phyloP scores from a whole-genome alignment of 2,888 invertebrate species.

The Pandemis heparana region DNA sequence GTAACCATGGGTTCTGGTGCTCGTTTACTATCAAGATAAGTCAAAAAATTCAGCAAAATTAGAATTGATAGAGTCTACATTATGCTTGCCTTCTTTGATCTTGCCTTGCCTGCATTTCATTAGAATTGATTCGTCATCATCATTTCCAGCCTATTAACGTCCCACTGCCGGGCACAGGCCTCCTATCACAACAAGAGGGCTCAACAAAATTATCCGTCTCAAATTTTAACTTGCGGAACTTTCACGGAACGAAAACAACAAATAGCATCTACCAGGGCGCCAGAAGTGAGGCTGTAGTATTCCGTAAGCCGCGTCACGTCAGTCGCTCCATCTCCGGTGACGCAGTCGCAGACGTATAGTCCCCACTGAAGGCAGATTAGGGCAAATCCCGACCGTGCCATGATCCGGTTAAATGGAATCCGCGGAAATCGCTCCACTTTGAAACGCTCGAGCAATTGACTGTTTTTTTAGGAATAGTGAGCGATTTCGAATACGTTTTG shows the following conservation, averaged over 20 bases:
- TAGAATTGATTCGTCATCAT: too few relatives aligned
- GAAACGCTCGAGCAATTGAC: constrained; percentile 32
- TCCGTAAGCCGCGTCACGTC: constrained; percentile 22
- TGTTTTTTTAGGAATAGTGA: constrained; percentile 22
- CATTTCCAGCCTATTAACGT: too few relatives aligned
- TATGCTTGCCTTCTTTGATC: too few relatives aligned
- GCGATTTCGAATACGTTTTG: neutral
- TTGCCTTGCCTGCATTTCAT: too few relatives aligned
- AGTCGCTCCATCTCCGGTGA: constrained; percentile 6
- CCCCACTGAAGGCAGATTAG: constrained; percentile 47
- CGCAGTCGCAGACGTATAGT: constrained; percentile 42
- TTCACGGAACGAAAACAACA: neutral
- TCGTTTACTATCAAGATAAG: too few relatives aligned
- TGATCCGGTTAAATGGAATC: constrained; percentile 48
- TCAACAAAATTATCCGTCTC: too few relatives aligned
- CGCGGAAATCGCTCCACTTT: constrained; percentile 36
- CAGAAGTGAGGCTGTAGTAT: constrained; percentile 26
- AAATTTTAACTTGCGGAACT: too few relatives aligned
- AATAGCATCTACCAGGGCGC: constrained; percentile 25
- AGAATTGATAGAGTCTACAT: too few relatives aligned
- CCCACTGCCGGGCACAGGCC: too few relatives aligned
- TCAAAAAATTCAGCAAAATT: too few relatives aligned
- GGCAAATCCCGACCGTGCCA: constrained; percentile 45
- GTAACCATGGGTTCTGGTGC: too few relatives aligned
- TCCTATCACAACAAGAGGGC: too few relatives aligned